Percentiles rank a stretch among this genome's conserved stretches.
Evolutionary conservation across 1,140 invertebrate genomes (phyloP).

Genomic region (Oedothorax gibbosus): DNA sequence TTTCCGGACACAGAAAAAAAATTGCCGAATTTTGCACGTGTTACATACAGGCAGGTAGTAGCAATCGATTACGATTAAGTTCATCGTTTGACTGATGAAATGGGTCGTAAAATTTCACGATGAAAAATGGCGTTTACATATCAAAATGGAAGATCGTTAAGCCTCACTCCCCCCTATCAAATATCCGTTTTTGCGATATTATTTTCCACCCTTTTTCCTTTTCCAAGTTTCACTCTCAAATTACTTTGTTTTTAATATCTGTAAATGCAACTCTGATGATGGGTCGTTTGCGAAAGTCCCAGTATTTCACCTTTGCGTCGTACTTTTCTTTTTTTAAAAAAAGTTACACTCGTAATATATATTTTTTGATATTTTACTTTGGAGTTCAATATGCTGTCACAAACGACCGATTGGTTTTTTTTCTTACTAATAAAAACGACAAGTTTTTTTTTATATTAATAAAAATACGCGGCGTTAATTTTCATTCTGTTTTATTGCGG

Average conservation of each 20-base stretch:
- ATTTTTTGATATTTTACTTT: background rate
- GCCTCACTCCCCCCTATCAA: constrained; percentile 52
- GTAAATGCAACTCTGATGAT: constrained; percentile 55
- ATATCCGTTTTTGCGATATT: constrained; percentile 59
- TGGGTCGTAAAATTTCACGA: constrained; percentile 55
- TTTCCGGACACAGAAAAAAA: constrained; percentile 25
- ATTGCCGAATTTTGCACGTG: constrained; percentile 30
- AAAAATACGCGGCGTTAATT: constrained; percentile 23
- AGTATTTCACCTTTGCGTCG: background rate
- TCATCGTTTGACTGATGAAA: constrained; percentile 58
- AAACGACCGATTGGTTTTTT: constrained; percentile 39
- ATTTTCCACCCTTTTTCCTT: constrained; percentile 47
- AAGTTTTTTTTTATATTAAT: too few relatives aligned
- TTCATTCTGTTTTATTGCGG: constrained; percentile 45
- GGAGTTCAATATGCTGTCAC: constrained; percentile 57
- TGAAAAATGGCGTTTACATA: constrained; percentile 61
- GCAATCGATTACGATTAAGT: constrained; percentile 58
- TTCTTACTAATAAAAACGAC: background rate
- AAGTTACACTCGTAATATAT: background rate
- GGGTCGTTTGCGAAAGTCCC: constrained; percentile 34
- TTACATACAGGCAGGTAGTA: constrained; percentile 14
- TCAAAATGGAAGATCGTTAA: constrained; percentile 57
- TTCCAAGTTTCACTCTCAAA: constrained; percentile 26
- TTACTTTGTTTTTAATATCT: constrained; percentile 60
- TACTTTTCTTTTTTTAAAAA: background rate